Conservation (phyloP, 2,113 vertebrate species). For the Bombycilla garrulus region DNA sequence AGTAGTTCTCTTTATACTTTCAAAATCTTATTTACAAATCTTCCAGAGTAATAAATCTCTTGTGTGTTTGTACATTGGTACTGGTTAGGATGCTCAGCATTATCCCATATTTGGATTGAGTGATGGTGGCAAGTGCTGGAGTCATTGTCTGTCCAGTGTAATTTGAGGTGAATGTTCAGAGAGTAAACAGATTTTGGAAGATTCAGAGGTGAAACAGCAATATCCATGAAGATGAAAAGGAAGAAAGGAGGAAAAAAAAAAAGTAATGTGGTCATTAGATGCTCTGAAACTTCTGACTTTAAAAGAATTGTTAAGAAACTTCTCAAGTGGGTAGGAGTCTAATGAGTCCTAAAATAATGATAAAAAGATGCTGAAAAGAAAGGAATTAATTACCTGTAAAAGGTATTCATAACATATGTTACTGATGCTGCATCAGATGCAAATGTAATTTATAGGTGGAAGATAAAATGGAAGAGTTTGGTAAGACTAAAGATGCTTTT, state of each 20-base stretch:
- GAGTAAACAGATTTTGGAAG: background rate
- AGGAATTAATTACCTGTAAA: background rate
- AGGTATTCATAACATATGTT: constrained; percentile 12
- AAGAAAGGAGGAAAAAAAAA: background rate
- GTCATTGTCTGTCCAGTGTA: background rate
- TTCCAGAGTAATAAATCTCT: background rate
- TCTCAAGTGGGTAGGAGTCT: background rate
- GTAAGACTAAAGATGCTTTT: background rate
- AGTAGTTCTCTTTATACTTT: background rate
- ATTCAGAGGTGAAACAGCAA: background rate
- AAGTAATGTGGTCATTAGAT: background rate
- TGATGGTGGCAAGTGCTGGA: background rate
- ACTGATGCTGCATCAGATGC: background rate
- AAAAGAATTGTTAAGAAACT: background rate
- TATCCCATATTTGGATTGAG: background rate
- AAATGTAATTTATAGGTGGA: constrained; percentile 8
- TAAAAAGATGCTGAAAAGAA: background rate
- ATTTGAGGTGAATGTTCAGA: background rate
- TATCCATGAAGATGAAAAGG: background rate
- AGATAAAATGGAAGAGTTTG: constrained; percentile 12
- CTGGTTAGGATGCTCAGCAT: background rate
- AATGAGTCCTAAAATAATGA: background rate
- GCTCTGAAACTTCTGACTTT: background rate
- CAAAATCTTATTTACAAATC: background rate
- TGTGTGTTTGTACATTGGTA: background rate